These are phyloP conservation scores for Scolopax rusticola DNA, from an alignment of 2,797 vertebrate genomes.

Conservation along the genomic window DNA sequence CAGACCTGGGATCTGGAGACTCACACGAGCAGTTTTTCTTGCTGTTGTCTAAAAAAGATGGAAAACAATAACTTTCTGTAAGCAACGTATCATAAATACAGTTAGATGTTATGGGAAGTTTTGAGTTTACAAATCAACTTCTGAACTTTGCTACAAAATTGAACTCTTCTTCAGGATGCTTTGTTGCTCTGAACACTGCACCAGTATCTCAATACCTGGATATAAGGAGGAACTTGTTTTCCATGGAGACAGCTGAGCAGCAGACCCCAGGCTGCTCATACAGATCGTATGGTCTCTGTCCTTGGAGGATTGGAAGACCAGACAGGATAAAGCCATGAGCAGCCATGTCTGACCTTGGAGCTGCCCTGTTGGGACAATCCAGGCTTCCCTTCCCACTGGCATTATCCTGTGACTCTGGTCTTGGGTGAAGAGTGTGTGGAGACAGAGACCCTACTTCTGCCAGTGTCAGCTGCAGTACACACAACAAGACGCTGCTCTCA, in stretches of 20 bases:
- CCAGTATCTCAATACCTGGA: fast-evolving
- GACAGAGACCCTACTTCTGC: not conserved
- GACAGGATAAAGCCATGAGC: not conserved
- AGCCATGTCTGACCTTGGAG: not conserved
- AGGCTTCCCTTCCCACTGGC: not conserved
- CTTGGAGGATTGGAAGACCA: not conserved
- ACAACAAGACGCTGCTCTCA: not conserved
- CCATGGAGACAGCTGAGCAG: not conserved
- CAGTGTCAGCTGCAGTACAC: not conserved
- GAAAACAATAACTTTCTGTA: not conserved
- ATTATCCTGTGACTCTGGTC: not conserved
- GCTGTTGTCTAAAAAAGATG: not conserved
- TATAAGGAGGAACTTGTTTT: not conserved
- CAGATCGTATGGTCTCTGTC: not conserved
- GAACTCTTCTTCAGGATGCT: not conserved
- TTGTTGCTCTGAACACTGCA: not conserved
- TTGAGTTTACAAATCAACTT: not conserved
- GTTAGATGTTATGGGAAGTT: not conserved
- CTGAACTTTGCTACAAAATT: not conserved
- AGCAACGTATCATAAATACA: fast-evolving
- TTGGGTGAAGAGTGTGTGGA: not conserved
- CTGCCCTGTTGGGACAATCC: not conserved
- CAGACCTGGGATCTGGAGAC: not conserved
- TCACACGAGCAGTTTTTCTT: not conserved
- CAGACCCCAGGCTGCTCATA: not conserved